Conservation (phyloP, 2,888 invertebrate genomes). For the Panorpa germanica region DNA sequence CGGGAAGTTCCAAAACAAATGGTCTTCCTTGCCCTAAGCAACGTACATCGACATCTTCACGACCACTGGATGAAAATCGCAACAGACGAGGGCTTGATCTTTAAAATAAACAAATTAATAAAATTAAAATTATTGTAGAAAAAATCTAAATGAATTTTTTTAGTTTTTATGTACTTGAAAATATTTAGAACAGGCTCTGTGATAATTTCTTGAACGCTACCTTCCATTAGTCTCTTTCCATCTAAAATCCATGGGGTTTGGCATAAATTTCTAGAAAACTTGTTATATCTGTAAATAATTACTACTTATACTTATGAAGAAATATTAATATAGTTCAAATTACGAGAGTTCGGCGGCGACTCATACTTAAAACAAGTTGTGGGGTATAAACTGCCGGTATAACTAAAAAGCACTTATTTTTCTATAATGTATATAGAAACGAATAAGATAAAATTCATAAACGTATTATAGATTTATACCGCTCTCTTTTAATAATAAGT, state of each 20-base stretch:
- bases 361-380: too few relatives aligned
- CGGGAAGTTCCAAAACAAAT: slow-evolving; percentile 71
- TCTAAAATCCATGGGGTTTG: slow-evolving; percentile 91
- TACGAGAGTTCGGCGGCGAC: too few relatives aligned
- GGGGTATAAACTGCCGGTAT: too few relatives aligned
- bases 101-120: neutral
- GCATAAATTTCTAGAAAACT: slow-evolving; percentile 63
- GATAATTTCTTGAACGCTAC: slow-evolving; percentile 85
- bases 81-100: slow-evolving; percentile 16
- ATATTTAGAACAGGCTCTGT: slow-evolving; percentile 40
- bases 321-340: too few relatives aligned
- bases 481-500: too few relatives aligned
- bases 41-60: slow-evolving; percentile 95
- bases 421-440: too few relatives aligned
- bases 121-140: slow-evolving; percentile 2
- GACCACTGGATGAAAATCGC: slow-evolving; percentile 80
- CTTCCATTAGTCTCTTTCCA: slow-evolving; percentile 57
- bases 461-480: too few relatives aligned
- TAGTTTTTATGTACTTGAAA: slow-evolving; percentile 36
- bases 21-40: slow-evolving; percentile 85
- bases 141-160: slow-evolving; percentile 11
- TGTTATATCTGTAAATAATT: slow-evolving; percentile 45
- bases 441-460: too few relatives aligned
- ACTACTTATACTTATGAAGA: slow-evolving; percentile 10
- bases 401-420: too few relatives aligned